Percentiles rank a stretch among this genome's conserved stretches.
Evolutionary conservation across 2,888 invertebrate genomes (phyloP).

Genomic region (Rhingia campestris): DNA sequence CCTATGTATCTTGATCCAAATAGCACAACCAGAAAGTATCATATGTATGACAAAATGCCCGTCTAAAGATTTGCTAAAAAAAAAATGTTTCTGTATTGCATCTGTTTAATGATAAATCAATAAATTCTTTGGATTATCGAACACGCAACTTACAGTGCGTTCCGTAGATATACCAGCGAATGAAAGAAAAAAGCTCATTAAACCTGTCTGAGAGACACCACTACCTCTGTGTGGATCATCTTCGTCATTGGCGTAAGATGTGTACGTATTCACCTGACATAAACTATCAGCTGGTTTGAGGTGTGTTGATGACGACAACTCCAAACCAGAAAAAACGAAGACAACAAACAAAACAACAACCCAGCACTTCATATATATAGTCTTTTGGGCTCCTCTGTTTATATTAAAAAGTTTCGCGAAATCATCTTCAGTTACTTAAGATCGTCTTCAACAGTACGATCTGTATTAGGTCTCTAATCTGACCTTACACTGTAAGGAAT

Average conservation of each 20-base stretch:
- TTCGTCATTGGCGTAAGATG: slow-evolving; percentile 61
- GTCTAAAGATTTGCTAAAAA: not conserved
- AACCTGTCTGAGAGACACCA: slow-evolving; percentile 67
- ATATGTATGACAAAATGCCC: too few relatives aligned
- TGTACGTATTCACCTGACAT: slow-evolving; percentile 57
- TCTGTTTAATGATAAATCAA: slow-evolving; percentile 43
- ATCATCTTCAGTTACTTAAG: slow-evolving; percentile 83
- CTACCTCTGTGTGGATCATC: slow-evolving; percentile 54
- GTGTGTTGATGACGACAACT: slow-evolving; percentile 58
- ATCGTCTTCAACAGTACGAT: slow-evolving; percentile 83
- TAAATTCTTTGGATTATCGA: slow-evolving; percentile 66
- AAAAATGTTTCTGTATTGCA: not conserved
- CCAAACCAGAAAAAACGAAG: slow-evolving; percentile 29
- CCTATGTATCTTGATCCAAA: too few relatives aligned
- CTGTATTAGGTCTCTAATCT: slow-evolving; percentile 74
- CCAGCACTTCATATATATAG: slow-evolving; percentile 23
- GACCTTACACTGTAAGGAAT: slow-evolving; percentile 67
- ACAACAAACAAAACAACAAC: slow-evolving; percentile 8
- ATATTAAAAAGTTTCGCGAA: slow-evolving; percentile 82
- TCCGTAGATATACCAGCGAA: not conserved
- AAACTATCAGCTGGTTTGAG: slow-evolving; percentile 53
- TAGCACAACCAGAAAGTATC: too few relatives aligned
- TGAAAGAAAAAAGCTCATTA: slow-evolving; percentile 58
- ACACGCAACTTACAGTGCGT: slow-evolving; percentile 59
- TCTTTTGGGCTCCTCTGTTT: slow-evolving; percentile 77